Percentiles rank a stretch among this genome's conserved stretches.
phyloP scores from a whole-genome alignment of 2,797 vertebrate species.

The Poliocrania exsul region DNA sequence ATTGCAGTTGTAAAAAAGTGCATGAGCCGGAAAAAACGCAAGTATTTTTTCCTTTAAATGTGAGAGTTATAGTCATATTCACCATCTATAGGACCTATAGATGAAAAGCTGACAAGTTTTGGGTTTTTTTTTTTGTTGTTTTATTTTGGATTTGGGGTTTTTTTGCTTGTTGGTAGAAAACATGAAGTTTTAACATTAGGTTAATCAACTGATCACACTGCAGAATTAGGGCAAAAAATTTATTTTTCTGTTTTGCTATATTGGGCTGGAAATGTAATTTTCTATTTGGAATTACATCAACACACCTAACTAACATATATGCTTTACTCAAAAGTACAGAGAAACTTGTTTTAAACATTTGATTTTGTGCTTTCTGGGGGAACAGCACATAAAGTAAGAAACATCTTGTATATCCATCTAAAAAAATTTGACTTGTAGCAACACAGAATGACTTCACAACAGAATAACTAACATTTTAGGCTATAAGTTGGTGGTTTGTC shows the following conservation, averaged over 20 bases:
- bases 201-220: background rate
- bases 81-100: background rate
- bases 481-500: background rate
- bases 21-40: background rate
- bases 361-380: background rate
- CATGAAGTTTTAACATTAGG: background rate
- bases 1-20: background rate
- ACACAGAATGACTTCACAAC: background rate
- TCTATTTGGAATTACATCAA: background rate
- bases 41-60: background rate
- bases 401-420: background rate
- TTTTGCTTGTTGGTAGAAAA: background rate
- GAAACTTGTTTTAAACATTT: background rate
- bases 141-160: no score
- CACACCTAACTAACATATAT: background rate
- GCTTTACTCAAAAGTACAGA: background rate
- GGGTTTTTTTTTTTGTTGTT: no score
- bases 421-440: background rate
- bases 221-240: background rate
- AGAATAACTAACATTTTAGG: background rate
- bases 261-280: background rate
- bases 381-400: constrained; percentile 5
- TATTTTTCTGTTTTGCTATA: background rate
- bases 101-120: background rate
- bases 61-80: background rate